Conservation (phyloP, 1,140 invertebrate genomes). For the Liolophura sinensis region DNA sequence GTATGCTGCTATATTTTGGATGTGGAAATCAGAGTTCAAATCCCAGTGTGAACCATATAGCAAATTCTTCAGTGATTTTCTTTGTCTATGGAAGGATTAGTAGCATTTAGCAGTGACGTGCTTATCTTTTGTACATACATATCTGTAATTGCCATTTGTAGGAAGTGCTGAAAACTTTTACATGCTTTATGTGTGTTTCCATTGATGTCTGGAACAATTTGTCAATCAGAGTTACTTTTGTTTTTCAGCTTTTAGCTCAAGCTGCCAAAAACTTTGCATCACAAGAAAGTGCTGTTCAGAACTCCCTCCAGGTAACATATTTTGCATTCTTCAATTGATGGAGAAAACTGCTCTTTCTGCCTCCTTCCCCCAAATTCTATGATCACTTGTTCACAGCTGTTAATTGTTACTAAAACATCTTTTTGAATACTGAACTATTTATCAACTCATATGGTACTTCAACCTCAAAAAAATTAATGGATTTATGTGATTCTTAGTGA, state of each 20-base stretch:
- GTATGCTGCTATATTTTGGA: too few relatives aligned
- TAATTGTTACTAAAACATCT: slow-evolving; percentile 1
- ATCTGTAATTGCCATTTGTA: too few relatives aligned
- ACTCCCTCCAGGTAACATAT: slow-evolving; percentile 37
- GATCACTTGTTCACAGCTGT: neutral
- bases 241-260: slow-evolving; percentile 40
- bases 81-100: too few relatives aligned
- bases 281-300: slow-evolving; percentile 41
- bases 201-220: too few relatives aligned
- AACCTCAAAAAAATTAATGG: neutral
- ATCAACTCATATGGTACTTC: neutral
- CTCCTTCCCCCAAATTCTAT: neutral
- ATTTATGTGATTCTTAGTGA: slow-evolving; percentile 1
- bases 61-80: too few relatives aligned
- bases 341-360: neutral
- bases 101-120: too few relatives aligned
- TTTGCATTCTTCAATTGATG: neutral
- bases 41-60: too few relatives aligned
- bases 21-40: too few relatives aligned
- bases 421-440: neutral
- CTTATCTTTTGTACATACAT: too few relatives aligned
- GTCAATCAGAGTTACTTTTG: slow-evolving; percentile 5
- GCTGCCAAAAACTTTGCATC: slow-evolving; percentile 50
- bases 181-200: too few relatives aligned
- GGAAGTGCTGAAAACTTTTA: too few relatives aligned